Conservation (phyloP, 2,797 vertebrate genomes). For the Centroberyx gerrardi region DNA sequence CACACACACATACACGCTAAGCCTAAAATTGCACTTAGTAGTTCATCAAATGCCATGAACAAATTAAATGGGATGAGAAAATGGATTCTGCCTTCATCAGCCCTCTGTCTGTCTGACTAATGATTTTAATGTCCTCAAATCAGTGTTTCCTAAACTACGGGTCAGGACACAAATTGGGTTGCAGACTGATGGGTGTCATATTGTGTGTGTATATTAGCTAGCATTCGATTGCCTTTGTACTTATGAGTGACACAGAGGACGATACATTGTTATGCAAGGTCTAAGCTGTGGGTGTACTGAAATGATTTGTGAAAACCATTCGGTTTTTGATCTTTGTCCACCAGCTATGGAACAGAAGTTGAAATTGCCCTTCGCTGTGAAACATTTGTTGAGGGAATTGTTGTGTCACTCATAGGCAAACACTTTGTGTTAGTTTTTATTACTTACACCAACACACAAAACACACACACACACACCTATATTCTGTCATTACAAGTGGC, state of each 20-base stretch:
- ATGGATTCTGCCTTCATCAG: conserved; percentile 61
- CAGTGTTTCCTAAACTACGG: conserved; percentile 37
- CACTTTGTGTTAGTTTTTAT: too few species aligned
- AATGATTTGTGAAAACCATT: too few species aligned
- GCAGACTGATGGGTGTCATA: too few species aligned
- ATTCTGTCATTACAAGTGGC: not conserved
- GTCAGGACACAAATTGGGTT: conserved; percentile 4
- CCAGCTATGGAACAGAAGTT: not conserved
- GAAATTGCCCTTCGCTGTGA: too few species aligned
- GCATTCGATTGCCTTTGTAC: too few species aligned
- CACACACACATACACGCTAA: not conserved
- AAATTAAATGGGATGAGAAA: conserved; percentile 63
- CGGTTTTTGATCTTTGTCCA: not conserved
- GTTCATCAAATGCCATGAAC: conserved; percentile 56
- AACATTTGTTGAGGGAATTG: too few species aligned
- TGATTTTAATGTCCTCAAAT: conserved; percentile 53
- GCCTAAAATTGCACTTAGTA: conserved; percentile 26
- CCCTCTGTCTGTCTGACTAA: conserved; percentile 40
- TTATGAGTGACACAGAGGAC: too few species aligned
- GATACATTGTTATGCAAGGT: too few species aligned
- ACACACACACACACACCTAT: not conserved
- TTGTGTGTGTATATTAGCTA: too few species aligned
- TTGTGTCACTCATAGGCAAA: too few species aligned
- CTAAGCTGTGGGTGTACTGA: too few species aligned
- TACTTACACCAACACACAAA: too few species aligned